Conservation (phyloP, 2,888 invertebrate genomes). For the Lycocerus yunnanus region DNA sequence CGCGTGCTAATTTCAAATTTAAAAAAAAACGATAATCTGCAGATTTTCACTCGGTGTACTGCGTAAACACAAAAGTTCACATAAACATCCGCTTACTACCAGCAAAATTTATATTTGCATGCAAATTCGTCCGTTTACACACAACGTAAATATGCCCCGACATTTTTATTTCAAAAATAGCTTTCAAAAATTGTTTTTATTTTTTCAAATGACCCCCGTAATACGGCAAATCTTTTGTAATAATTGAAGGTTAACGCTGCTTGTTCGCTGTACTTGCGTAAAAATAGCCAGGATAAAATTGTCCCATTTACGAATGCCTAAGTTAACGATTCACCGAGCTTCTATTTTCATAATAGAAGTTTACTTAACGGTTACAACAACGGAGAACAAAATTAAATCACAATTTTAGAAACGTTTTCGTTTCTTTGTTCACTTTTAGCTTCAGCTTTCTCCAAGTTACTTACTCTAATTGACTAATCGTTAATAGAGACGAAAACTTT, state of each 20-base stretch:
- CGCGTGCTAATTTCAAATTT: neutral
- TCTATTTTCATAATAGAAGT: slow-evolving; percentile 16
- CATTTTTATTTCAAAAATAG: no score
- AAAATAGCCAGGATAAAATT: slow-evolving; percentile 12
- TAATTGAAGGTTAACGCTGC: slow-evolving; percentile 15
- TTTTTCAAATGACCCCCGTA: neutral
- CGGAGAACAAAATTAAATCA: slow-evolving; percentile 12
- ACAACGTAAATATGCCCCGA: neutral
- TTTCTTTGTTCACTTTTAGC: neutral
- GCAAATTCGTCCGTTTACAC: neutral
- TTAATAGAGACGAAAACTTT: neutral
- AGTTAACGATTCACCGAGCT: slow-evolving; percentile 14
- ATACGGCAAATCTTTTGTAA: neutral
- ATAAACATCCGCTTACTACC: slow-evolving; percentile 24
- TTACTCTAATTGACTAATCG: neutral
- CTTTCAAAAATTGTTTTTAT: no score
- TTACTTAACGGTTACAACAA: slow-evolving; percentile 15
- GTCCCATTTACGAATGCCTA: slow-evolving; percentile 10
- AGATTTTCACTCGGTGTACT: neutral
- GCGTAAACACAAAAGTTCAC: slow-evolving; percentile 17
- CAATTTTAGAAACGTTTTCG: neutral
- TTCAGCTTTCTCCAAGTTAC: neutral
- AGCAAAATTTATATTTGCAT: slow-evolving; percentile 10
- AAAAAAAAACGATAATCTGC: neutral
- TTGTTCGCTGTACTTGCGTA: neutral